Evolutionary conservation across 2,888 invertebrate species (phyloP), one percentile per base, ranked within the genome.

Genomic region (Drosophila borborema): DNA sequence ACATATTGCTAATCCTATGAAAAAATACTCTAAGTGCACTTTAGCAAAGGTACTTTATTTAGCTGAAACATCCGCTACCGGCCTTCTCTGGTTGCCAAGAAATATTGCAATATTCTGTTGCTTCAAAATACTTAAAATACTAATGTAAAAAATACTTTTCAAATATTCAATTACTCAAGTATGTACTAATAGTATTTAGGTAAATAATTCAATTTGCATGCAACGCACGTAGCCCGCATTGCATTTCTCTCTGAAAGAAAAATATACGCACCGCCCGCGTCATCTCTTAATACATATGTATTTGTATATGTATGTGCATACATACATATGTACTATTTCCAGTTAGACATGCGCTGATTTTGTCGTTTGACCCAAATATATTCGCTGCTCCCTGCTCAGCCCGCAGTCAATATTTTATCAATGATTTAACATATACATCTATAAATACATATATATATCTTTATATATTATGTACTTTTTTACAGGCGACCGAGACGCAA

Each of bases 321-420:
- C 14, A 45, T 12, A 45, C 62, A 51, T 43, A 14, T 70, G 34
- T 38, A 51, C 14, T 40, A 54, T 55, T 74, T 70, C 62, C 87
- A 70, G 86, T 79, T 82, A 85, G 84, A 85, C 84, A 84, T 84
- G 84, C 84, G 83, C 83, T 66, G 82, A 81, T 84, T 84, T 74
- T 69, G 74, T 65, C 61, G 58, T 38, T 78, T 78, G 78, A 78
- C 78, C 78, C 63, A 78, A 77, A 77, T 77, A 63, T 64, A 43
- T 28, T 46, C 28, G n/a, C 36, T 56, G 45, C 60, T 38, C 40
- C 34, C 46, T 23, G 40, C 38, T 41, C n/a, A 31, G 2, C 16
- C 16, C 40, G 31, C 49, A 31, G 40, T 12, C 43, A 60, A 66
- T 61, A 56, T 59, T 59, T 43, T n/a, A 66, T 79, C 49, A 53